Base-by-base conservation (phyloP, 2,888 invertebrate genomes). In the Drosophila affinis region DNA sequence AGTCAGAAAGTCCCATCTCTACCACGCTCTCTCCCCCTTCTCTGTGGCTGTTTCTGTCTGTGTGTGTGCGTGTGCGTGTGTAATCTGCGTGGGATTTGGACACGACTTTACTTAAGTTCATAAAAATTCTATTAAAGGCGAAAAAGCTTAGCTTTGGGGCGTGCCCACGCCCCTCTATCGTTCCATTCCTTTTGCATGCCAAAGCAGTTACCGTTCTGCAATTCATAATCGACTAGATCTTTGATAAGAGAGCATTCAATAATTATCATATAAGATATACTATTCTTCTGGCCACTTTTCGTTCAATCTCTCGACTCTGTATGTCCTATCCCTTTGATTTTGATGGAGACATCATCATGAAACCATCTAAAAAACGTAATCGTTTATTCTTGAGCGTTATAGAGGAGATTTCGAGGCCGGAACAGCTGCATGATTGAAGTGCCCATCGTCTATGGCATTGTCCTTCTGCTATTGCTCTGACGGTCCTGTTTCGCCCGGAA, bases 31-130 rank as follows among this genome's bases (percentile, higher is more conserved):
- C 14, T 29, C 39, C 6, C 39, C 39, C 39, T 39, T 39, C 14
- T 14, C 6, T 14, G 6, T 68, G 55, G 48, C 47, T 21, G 34
- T 63, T 32, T 59, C 57, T 49, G 47, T 63, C 24, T 34, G 24
- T 48, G 61, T 34, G 70, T 55, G 61, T 76, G n/a, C n/a, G 65
- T 55, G 72, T 65, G 54, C 75, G 72, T 59, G 61, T 72, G 68
- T 80, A 81, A 84, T 79, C 80, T 85, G 75, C 72, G 69, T 75
- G 79, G 82, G 87, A 85, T 87, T 85, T 87, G 77, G 74, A 85
- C 85, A 85, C 86, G 85, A 82, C 79, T 87, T 87, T 87, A 85
- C 87, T 87, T 80, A 82, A 85, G 81, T 81, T 85, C 85, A 85
- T 85, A 85, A 87, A 76, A 87, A 87, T 85, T 87, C 87, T 87